Conservation (phyloP, 2,888 invertebrate genomes). For the Spodoptera littoralis region DNA sequence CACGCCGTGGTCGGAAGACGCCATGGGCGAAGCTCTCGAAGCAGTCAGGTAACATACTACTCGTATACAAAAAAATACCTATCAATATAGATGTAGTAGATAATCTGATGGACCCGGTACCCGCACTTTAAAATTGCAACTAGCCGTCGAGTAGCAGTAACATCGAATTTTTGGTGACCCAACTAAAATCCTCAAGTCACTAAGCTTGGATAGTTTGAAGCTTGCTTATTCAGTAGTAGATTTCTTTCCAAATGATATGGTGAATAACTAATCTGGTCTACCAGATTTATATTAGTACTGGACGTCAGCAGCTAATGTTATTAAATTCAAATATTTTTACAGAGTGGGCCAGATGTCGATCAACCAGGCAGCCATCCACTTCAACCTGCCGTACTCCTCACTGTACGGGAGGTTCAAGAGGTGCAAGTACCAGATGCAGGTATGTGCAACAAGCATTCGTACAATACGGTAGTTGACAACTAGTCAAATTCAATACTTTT, state of each 20-base stretch:
- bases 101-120: too few relatives aligned
- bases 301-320: too few relatives aligned
- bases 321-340: slow-evolving; percentile 34
- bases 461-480: neutral
- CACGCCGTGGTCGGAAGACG: slow-evolving; percentile 98
- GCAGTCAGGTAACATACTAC: slow-evolving; percentile 91
- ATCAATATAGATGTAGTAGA: too few relatives aligned
- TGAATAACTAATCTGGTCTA: neutral
- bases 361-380: slow-evolving; percentile 97
- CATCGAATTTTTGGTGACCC: too few relatives aligned
- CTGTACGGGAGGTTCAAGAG: slow-evolving; percentile 96
- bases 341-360: slow-evolving; percentile 97
- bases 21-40: slow-evolving; percentile 96
- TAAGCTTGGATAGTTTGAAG: too few relatives aligned
- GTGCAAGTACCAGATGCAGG: slow-evolving; percentile 93
- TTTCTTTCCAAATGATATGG: neutral
- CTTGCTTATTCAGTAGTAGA: neutral
- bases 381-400: slow-evolving; percentile 96
- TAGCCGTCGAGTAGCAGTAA: too few relatives aligned
- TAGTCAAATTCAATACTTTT: too few relatives aligned
- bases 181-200: too few relatives aligned
- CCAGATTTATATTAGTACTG: too few relatives aligned
- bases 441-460: slow-evolving; percentile 36
- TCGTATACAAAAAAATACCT: too few relatives aligned
- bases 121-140: too few relatives aligned